Evolutionary conservation across 2,113 vertebrate genomes (phyloP).

Genomic region (Chlamydotis undulata): DNA sequence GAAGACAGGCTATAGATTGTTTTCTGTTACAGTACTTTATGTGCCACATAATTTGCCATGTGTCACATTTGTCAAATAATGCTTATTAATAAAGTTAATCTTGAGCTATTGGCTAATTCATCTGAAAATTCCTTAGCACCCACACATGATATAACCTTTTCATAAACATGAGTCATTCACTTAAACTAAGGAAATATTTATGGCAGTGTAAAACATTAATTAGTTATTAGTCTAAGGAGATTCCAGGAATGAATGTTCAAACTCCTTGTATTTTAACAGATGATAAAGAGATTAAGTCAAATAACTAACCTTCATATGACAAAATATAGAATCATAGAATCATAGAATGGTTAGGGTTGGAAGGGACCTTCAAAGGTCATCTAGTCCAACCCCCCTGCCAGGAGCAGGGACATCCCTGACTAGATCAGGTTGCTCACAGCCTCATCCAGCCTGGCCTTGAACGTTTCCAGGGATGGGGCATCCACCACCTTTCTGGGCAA

Average conservation of each 20-base stretch:
- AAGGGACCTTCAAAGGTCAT: too few relatives aligned
- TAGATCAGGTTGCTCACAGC: too few relatives aligned
- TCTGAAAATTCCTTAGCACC: constrained; percentile 56
- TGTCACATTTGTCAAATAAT: not conserved
- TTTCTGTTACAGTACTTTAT: not conserved
- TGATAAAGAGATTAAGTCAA: constrained; percentile 54
- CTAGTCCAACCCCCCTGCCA: too few relatives aligned
- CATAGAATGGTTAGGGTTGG: too few relatives aligned
- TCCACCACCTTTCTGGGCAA: too few relatives aligned
- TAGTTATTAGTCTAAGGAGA: constrained; percentile 65
- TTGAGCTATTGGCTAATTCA: constrained; percentile 59
- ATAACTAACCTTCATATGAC: constrained; percentile 32
- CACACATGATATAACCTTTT: constrained; percentile 42
- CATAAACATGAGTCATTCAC: constrained; percentile 43
- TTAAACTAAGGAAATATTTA: constrained; percentile 66
- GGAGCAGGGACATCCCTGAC: too few relatives aligned
- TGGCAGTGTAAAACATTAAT: constrained; percentile 60
- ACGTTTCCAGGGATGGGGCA: too few relatives aligned
- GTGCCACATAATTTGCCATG: not conserved
- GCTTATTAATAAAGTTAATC: constrained; percentile 44
- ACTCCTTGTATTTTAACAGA: constrained; percentile 39
- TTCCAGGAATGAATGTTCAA: constrained; percentile 51
- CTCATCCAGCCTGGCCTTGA: too few relatives aligned
- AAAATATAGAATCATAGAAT: not conserved
- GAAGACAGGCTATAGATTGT: not conserved